Percentiles rank a stretch among this genome's conserved stretches.
Evolutionary conservation across 2,113 vertebrate genomes (phyloP).

Genomic region (Laterallus jamaicensis): DNA sequence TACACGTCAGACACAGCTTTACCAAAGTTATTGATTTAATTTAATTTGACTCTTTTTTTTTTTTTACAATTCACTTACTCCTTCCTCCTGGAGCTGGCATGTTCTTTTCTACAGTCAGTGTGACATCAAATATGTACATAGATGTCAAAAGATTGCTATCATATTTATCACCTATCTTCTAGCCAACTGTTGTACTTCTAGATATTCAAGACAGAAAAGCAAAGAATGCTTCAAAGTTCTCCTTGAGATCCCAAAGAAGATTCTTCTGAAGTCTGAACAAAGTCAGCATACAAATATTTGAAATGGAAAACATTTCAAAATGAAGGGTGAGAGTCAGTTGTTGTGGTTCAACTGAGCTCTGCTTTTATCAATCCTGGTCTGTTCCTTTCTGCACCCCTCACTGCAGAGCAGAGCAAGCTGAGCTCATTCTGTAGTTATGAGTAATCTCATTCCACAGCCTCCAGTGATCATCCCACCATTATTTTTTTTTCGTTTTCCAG

Average conservation of each 20-base stretch:
- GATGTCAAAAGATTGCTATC: neutral
- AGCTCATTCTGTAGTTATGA: neutral
- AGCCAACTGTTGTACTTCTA: neutral
- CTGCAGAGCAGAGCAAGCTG: neutral
- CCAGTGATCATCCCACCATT: neutral
- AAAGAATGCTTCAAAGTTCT: neutral
- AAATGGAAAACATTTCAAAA: neutral
- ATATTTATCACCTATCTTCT: neutral
- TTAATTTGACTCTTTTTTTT: neutral
- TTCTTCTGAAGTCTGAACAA: neutral
- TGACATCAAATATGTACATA: neutral
- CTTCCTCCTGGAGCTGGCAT: neutral
- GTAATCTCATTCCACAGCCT: neutral
- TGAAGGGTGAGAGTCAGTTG: neutral
- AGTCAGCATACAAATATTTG: neutral
- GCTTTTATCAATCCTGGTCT: neutral
- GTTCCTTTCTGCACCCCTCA: neutral
- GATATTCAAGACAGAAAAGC: neutral
- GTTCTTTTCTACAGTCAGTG: neutral
- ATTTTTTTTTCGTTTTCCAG: neutral
- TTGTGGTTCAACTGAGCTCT: neutral
- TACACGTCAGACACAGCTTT: neutral
- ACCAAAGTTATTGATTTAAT: neutral
- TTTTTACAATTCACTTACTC: neutral
- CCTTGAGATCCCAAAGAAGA: neutral